Evolutionary conservation across 2,888 invertebrate genomes (phyloP).

Genomic region (Leucoma salicis): DNA sequence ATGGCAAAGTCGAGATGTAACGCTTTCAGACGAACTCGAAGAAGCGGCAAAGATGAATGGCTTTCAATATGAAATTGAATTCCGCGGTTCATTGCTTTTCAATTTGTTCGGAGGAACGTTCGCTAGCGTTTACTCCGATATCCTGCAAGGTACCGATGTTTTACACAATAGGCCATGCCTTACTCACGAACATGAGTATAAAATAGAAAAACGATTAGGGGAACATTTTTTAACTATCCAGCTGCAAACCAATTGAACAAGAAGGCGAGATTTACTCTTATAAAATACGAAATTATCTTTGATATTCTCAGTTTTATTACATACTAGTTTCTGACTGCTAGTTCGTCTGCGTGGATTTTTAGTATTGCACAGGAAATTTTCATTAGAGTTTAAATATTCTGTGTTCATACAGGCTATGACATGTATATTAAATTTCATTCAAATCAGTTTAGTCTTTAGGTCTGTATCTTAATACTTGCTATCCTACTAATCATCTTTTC

Average conservation of each 20-base stretch:
- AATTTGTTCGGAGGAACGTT: constrained; percentile 80
- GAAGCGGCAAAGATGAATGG: constrained; percentile 82
- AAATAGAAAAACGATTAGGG: constrained; percentile 34
- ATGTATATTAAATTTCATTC: too few species aligned
- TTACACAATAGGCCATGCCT: constrained; percentile 51
- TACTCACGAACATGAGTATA: constrained; percentile 32
- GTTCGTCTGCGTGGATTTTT: too few species aligned
- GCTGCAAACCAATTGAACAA: constrained; percentile 4
- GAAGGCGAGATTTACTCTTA: too few species aligned
- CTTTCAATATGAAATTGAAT: constrained; percentile 87
- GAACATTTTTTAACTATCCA: constrained; percentile 24
- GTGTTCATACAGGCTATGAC: too few species aligned
- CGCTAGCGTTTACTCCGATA: constrained; percentile 69
- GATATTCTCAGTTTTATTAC: too few species aligned
- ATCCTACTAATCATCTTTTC: too few species aligned
- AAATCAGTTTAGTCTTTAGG: too few species aligned
- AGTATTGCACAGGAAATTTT: too few species aligned
- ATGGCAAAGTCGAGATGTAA: constrained; percentile 75
- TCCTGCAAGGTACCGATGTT: constrained; percentile 58
- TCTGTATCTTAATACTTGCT: too few species aligned
- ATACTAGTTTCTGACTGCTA: background rate
- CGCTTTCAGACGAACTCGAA: constrained; percentile 73
- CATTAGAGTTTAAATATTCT: too few species aligned
- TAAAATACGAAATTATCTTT: too few species aligned
- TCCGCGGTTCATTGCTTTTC: constrained; percentile 86